Percentiles rank a stretch among this genome's conserved stretches.
phyloP scores from a whole-genome alignment of 2,888 invertebrate species.

The Platycheirus albimanus region DNA sequence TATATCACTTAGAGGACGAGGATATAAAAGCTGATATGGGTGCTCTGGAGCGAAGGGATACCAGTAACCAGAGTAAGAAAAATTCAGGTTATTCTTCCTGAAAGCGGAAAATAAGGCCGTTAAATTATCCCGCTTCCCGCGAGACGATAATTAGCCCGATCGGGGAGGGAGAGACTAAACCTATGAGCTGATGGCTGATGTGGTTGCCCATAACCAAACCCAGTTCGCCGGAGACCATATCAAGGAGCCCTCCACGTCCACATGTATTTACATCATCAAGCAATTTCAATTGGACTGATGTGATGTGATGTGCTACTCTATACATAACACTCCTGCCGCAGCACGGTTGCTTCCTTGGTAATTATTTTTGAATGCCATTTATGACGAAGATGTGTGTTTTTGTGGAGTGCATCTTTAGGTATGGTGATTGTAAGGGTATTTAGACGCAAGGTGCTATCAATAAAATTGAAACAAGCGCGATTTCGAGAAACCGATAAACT shows the following conservation, averaged over 20 bases:
- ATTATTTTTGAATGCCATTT: conserved; percentile 72
- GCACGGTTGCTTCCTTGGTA: conserved; percentile 43
- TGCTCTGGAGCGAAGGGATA: conserved; percentile 6
- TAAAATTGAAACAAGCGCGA: conserved; percentile 52
- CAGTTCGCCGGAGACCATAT: not conserved
- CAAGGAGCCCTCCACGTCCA: not conserved
- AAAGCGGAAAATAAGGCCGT: conserved; percentile 73
- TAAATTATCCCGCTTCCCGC: conserved; percentile 68
- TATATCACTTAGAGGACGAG: conserved; percentile 1
- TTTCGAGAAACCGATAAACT: conserved; percentile 56
- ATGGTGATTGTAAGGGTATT: conserved; percentile 32
- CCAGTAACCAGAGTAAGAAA: conserved; percentile 14
- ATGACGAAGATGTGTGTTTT: conserved; percentile 46
- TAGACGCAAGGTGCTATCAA: conserved; percentile 72
- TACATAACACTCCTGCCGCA: not conserved
- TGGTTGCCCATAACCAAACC: conserved; percentile 64
- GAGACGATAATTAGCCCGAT: conserved; percentile 69
- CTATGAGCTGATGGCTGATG: conserved; percentile 22
- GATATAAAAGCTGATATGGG: conserved; percentile 18
- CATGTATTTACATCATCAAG: conserved; percentile 8
- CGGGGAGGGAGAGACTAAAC: conserved; percentile 37
- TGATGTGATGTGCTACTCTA: not conserved
- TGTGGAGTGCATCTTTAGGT: not conserved
- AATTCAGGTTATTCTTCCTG: conserved; percentile 71
- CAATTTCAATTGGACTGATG: conserved; percentile 67